phyloP scores from a whole-genome alignment of 2,797 vertebrate species.

The Sebastes taczanowskii region DNA sequence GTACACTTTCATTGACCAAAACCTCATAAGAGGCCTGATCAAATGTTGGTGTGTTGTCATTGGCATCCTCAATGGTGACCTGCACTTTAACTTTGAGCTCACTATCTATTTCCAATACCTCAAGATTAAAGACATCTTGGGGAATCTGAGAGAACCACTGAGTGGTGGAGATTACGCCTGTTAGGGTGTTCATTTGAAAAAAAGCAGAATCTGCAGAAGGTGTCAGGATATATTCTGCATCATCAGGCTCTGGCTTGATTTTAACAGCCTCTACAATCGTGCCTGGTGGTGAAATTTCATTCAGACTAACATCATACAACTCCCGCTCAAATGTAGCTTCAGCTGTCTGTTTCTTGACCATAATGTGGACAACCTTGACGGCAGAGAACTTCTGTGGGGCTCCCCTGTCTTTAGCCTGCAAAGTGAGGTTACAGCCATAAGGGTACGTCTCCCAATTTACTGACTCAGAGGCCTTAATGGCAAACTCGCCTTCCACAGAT shows the following conservation, averaged over 20 bases:
- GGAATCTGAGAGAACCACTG: conserved; percentile 85
- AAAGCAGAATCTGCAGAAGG: conserved; percentile 85
- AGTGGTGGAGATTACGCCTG: conserved; percentile 91
- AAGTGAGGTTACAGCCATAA: conserved; percentile 90
- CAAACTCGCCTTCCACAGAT: conserved; percentile 86
- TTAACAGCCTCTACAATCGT: conserved; percentile 87
- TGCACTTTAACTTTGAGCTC: conserved; percentile 86
- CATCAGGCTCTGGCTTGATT: conserved; percentile 85
- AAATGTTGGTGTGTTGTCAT: conserved; percentile 93
- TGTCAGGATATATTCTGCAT: conserved; percentile 89
- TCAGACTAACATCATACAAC: conserved; percentile 87
- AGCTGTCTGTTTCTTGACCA: conserved; percentile 74
- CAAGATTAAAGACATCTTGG: conserved; percentile 87
- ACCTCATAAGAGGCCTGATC: conserved; percentile 87
- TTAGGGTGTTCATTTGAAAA: conserved; percentile 90
- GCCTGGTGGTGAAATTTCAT: conserved; percentile 94
- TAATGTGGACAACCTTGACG: conserved; percentile 83
- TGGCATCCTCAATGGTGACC: conserved; percentile 90
- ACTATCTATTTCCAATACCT: conserved; percentile 84
- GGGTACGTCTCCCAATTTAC: conserved; percentile 88
- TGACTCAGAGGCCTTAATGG: conserved; percentile 85
- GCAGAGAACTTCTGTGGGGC: conserved; percentile 91
- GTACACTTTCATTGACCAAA: conserved; percentile 92
- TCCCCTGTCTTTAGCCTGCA: conserved; percentile 94
- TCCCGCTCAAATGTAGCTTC: conserved; percentile 88